phyloP scores from a whole-genome alignment of 2,888 invertebrate genomes.

The Macrosiphum euphorbiae region DNA sequence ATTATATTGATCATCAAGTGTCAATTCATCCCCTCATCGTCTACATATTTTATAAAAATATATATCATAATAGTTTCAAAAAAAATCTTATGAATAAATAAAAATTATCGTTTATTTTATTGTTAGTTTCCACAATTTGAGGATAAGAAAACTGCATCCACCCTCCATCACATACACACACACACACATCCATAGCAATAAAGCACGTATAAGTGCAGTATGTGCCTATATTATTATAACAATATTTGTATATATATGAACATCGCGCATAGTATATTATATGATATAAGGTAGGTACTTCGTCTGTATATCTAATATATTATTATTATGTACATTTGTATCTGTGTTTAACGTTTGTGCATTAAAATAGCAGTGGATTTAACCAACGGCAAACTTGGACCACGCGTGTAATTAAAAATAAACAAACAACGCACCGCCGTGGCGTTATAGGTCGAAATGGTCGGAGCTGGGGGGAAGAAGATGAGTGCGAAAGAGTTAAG shows the following conservation, averaged over 20 bases:
- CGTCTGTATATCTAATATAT: background rate
- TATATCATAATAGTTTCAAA: background rate
- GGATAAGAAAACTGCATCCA: background rate
- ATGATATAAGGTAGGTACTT: background rate
- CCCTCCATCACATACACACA: background rate
- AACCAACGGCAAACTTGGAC: background rate
- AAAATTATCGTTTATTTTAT: background rate
- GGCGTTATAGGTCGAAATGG: background rate
- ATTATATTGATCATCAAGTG: background rate
- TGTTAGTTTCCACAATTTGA: background rate
- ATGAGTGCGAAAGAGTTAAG: constrained; percentile 11
- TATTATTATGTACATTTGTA: background rate
- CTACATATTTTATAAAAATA: background rate
- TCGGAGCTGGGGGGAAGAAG: background rate
- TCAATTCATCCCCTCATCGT: background rate
- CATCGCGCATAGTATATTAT: background rate
- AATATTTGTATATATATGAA: background rate
- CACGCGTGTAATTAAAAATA: constrained; percentile 25
- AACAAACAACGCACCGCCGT: constrained; percentile 10
- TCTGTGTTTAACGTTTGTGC: background rate
- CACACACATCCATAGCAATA: background rate
- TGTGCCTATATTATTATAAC: background rate
- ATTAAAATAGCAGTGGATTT: background rate
- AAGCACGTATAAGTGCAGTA: background rate
- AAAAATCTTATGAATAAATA: background rate